A percentile compares a stretch with the other conserved stretches of the same genome.
These are phyloP conservation scores for Musca vetustissima DNA, from an alignment of 1,140 invertebrate genomes.

Conservation along the genomic window DNA sequence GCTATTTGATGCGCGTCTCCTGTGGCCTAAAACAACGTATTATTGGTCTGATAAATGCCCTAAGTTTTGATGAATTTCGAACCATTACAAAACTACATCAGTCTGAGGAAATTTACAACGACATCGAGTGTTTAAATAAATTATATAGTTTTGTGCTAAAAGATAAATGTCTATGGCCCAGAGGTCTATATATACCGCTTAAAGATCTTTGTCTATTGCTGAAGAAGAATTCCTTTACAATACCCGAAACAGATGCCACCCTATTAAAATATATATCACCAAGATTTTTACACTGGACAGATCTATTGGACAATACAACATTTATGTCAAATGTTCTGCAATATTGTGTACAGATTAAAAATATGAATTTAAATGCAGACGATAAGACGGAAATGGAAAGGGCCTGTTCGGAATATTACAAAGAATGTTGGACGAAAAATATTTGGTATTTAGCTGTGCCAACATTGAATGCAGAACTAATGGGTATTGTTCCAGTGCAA, in stretches of 20 bases:
- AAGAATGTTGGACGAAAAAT: constrained; percentile 9
- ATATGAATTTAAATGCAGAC: neutral
- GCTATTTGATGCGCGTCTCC: neutral
- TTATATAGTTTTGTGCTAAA: no score
- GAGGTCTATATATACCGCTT: neutral
- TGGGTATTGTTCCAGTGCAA: neutral
- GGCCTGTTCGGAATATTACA: constrained; percentile 9
- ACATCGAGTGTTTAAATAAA: neutral
- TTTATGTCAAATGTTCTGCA: neutral
- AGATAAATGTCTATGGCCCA: neutral
- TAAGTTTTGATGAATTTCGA: neutral
- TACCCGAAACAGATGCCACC: neutral
- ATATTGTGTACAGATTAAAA: neutral
- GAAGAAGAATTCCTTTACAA: neutral
- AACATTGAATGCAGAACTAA: no score
- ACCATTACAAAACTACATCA: neutral
- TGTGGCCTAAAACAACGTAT: constrained; percentile 9
- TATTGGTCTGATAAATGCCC: neutral
- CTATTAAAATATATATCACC: constrained; percentile 10
- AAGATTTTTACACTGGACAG: constrained; percentile 7
- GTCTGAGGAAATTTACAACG: neutral
- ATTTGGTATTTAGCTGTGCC: neutral
- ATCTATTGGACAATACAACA: neutral
- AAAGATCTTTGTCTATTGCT: neutral
- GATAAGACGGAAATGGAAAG: neutral